phyloP scores from a whole-genome alignment of 2,888 invertebrate genomes.

The Chloroclysta siterata region DNA sequence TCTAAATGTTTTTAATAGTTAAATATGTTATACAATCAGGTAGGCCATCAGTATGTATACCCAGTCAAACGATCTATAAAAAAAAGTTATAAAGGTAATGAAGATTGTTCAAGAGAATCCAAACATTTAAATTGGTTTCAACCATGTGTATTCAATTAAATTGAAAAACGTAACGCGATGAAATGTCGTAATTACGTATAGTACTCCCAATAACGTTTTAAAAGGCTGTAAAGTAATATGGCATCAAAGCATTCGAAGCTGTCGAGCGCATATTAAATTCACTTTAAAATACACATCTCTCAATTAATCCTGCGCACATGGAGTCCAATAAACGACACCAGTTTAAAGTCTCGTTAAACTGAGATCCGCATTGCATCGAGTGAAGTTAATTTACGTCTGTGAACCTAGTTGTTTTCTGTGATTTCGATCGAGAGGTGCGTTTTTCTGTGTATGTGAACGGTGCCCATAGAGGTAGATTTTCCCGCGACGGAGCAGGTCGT shows the following conservation, averaged over 20 bases:
- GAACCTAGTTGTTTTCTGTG: constrained; percentile 44
- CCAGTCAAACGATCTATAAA: not conserved
- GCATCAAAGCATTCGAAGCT: constrained; percentile 58
- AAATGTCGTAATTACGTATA: constrained; percentile 33
- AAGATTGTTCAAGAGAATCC: not conserved
- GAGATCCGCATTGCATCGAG: constrained; percentile 43
- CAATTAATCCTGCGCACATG: constrained; percentile 54
- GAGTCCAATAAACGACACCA: constrained; percentile 49
- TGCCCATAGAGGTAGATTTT: constrained; percentile 60
- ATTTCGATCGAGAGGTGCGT: constrained; percentile 44
- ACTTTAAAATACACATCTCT: constrained; percentile 52
- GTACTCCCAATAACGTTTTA: constrained; percentile 50
- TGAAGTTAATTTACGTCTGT: constrained; percentile 39
- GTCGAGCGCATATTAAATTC: constrained; percentile 41
- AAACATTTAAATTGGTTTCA: constrained; percentile 13
- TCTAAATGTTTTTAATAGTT: no score
- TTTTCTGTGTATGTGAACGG: constrained; percentile 61
- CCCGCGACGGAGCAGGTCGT: constrained; percentile 69
- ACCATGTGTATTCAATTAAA: constrained; percentile 17
- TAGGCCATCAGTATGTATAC: not conserved
- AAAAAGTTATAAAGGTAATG: not conserved
- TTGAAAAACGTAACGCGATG: constrained; percentile 14
- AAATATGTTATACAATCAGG: not conserved
- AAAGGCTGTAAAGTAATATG: constrained; percentile 59
- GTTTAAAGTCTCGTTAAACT: constrained; percentile 48